Percentiles rank a stretch among this genome's conserved stretches.
Evolutionary conservation across 2,888 invertebrate genomes (phyloP).

Genomic region (Portevinia maculata): DNA sequence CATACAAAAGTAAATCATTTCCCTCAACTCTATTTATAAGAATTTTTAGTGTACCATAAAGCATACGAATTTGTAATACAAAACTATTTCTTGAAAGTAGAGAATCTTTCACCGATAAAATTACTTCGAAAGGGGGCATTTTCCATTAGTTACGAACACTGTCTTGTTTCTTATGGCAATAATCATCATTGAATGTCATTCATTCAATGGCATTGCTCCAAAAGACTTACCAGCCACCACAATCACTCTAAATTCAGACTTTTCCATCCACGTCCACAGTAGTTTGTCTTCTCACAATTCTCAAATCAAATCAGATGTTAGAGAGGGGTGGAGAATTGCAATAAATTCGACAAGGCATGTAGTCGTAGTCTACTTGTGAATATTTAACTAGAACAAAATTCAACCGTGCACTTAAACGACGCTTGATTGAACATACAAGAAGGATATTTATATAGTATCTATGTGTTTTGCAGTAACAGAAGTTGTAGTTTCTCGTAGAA

Average conservation of each 20-base stretch:
- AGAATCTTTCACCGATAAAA: too few species aligned
- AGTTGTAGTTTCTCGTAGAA: slow-evolving; percentile 43
- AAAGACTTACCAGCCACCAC: slow-evolving; percentile 56
- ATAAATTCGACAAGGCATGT: slow-evolving; percentile 71
- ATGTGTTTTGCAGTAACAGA: slow-evolving; percentile 35
- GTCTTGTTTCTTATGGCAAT: slow-evolving; percentile 17
- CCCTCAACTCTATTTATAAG: too few species aligned
- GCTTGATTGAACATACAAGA: slow-evolving; percentile 73
- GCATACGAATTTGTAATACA: too few species aligned
- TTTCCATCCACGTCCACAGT: slow-evolving; percentile 51
- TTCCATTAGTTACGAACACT: too few species aligned
- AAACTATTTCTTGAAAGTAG: too few species aligned
- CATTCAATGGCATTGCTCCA: slow-evolving; percentile 41
- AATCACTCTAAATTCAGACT: slow-evolving; percentile 55
- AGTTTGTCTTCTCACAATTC: slow-evolving; percentile 56
- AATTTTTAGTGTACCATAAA: too few species aligned
- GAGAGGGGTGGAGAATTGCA: slow-evolving; percentile 52
- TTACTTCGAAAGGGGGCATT: too few species aligned
- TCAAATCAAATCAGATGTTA: slow-evolving; percentile 63
- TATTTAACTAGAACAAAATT: slow-evolving; percentile 74
- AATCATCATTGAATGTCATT: slow-evolving; percentile 62
- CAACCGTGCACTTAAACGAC: slow-evolving; percentile 74
- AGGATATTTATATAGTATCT: slow-evolving; percentile 52
- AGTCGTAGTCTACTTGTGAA: slow-evolving; percentile 71
- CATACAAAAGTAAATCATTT: too few species aligned